Conservation (phyloP, 2,797 vertebrate species). For the Anguilla marmorata region DNA sequence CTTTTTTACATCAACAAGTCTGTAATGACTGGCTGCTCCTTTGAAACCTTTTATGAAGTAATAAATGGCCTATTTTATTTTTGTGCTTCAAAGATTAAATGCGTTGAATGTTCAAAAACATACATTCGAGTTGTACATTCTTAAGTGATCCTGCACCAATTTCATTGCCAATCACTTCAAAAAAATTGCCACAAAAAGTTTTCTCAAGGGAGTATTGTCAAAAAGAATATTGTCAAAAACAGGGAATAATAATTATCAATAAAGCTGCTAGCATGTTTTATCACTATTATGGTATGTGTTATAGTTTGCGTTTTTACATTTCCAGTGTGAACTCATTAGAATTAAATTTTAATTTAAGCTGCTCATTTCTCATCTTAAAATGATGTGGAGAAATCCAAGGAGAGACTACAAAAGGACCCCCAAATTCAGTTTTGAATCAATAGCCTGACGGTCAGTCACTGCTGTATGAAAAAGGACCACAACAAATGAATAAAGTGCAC, state of each 20-base stretch:
- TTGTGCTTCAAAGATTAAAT: neutral
- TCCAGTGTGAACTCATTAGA: neutral
- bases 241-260: neutral
- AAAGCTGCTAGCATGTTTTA: neutral
- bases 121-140: neutral
- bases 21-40: neutral
- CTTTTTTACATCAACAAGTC: neutral
- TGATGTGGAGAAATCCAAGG: neutral
- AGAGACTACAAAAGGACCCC: neutral
- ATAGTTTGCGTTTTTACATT: neutral
- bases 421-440: neutral
- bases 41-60: neutral
- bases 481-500: neutral
- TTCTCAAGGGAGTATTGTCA: too few species aligned
- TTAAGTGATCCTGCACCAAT: too few species aligned
- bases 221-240: neutral
- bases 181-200: too few species aligned
- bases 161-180: too few species aligned
- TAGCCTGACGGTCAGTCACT: neutral
- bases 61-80: neutral
- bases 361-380: neutral
- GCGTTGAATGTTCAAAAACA: neutral
- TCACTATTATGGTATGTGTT: neutral
- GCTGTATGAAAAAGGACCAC: neutral
- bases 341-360: neutral